A percentile compares a stretch with the other conserved stretches of the same genome.
These are phyloP conservation scores for Myoxocephalus aenaeus DNA, from an alignment of 2,797 vertebrate genomes.

Conservation along the genomic window DNA sequence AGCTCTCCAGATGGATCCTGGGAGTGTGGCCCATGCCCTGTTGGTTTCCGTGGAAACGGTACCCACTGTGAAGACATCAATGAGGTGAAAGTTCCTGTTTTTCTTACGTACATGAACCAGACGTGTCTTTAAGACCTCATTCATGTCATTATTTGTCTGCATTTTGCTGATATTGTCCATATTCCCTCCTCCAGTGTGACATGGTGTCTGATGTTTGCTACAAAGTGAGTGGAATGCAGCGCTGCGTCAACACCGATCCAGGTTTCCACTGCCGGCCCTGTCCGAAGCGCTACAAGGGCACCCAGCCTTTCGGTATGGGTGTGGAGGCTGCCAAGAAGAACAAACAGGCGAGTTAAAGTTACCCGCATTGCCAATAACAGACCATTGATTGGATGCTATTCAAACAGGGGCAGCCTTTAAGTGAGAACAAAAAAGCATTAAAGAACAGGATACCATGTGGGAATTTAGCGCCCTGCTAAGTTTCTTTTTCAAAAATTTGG, in stretches of 20 bases:
- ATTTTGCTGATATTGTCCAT: conserved; percentile 17
- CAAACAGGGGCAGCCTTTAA: conserved; percentile 1
- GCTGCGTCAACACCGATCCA: conserved; percentile 94
- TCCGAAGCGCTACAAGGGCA: conserved; percentile 95
- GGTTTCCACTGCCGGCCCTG: conserved; percentile 97
- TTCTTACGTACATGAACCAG: conserved; percentile 8
- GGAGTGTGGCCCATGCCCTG: conserved; percentile 95
- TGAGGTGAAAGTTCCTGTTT: conserved; percentile 85
- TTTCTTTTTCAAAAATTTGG: conserved; percentile 21
- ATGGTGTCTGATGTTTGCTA: conserved; percentile 94
- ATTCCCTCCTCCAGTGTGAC: conserved; percentile 85
- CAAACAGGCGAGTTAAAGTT: conserved; percentile 88
- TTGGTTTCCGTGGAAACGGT: conserved; percentile 94
- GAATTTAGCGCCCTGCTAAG: conserved; percentile 28
- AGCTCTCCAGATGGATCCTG: conserved; percentile 96
- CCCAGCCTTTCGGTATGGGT: conserved; percentile 93
- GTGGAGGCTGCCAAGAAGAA: conserved; percentile 90
- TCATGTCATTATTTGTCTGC: conserved; percentile 13
- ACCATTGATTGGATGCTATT: conserved; percentile 9
- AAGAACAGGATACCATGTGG: neutral
- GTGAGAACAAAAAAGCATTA: conserved; percentile 14
- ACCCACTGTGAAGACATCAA: conserved; percentile 94
- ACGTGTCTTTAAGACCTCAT: conserved; percentile 9
- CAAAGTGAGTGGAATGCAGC: conserved; percentile 85
- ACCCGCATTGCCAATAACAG: neutral